Base-by-base conservation (phyloP, 1,140 invertebrate species). In the Saccostrea echinata region DNA sequence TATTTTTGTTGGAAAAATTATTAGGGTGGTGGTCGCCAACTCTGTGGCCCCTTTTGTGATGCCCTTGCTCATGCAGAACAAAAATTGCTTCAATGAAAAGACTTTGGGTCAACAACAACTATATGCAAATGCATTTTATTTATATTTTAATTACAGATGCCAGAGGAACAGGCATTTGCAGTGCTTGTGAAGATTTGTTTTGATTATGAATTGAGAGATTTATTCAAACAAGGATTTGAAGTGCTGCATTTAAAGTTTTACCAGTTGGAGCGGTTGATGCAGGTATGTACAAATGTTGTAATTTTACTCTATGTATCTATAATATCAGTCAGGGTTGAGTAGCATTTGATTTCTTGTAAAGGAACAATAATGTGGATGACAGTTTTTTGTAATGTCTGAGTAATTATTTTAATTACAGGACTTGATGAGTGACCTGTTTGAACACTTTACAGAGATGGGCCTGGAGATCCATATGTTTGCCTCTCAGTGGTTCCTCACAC, bases 401-500 rank as follows among this genome's bases (percentile, higher is more conserved):
- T 43, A 9, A 43, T 6, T 0, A 30, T 80, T n/a, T 30, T 43
- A 18, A 35, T 94, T 90, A 24, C 97, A 97, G 95, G 98, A 99
- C 95, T 97, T 99, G 95, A 94, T 99, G 82, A 97, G 97, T 0
- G 98, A 99, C 90, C 94, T 99, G 68, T 97, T 97, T 92, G 96
- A 97, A 88, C 99, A 99, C 95, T 99, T 99, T 95, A 96, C 96
- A 90, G 97, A 98, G 93, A 96, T 98, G 93, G 97, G 97, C 61
- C 97, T 99, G 76, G 99, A 99, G 95, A 97, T 98, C 85, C 99
- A 99, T 95, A 99, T 99, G 99, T 99, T 98, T 95, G 99, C 98
- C 33, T 98, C 98, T 53, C 99, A 99, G 96, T 99, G 99, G 99
- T 99, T 99, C 96, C 96, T 99, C 33, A 99, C 99, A 0, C 95